These are phyloP conservation scores for Lordiphosa andalusiaca DNA, from an alignment of 2,888 invertebrate species.

Conservation along the genomic window DNA sequence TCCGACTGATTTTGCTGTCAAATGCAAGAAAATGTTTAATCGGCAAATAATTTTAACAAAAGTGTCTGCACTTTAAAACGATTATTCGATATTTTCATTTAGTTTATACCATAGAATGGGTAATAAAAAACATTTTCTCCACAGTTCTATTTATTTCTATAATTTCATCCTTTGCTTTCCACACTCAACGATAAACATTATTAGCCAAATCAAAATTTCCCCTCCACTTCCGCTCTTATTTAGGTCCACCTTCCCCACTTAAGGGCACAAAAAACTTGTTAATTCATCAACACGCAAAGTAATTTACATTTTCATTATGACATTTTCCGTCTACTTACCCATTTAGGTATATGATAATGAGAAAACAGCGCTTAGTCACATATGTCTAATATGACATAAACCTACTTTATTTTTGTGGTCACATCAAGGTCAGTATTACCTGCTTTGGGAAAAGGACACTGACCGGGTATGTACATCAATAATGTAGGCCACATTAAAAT, in stretches of 20 bases:
- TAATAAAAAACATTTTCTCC: no score
- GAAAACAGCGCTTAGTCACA: slow-evolving; percentile 15
- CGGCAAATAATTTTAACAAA: no score
- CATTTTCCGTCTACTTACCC: slow-evolving; percentile 38
- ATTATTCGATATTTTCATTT: no score
- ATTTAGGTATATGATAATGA: slow-evolving; percentile 54
- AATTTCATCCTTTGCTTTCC: no score
- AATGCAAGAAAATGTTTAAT: no score
- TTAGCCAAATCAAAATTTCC: no score
- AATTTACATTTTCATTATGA: slow-evolving; percentile 52
- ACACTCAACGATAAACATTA: no score
- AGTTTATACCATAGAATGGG: no score
- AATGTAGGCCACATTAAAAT: slow-evolving; percentile 21
- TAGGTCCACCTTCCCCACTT: slow-evolving; percentile 1
- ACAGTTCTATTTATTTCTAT: no score
- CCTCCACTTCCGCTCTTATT: slow-evolving; percentile 3
- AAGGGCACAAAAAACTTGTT: slow-evolving; percentile 36
- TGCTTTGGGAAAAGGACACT: slow-evolving; percentile 28
- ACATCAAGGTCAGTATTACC: slow-evolving; percentile 37
- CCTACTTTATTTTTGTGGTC: slow-evolving; percentile 19
- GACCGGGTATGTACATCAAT: slow-evolving; percentile 27
- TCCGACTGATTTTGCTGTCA: no score
- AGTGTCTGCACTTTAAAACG: no score
- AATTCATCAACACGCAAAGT: slow-evolving; percentile 61
- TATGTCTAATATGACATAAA: slow-evolving; percentile 31